A percentile compares a stretch with the other conserved stretches of the same genome.
Conservation (phyloP, 2,113 vertebrate species). For the Phrynosoma blainvillii region DNA sequence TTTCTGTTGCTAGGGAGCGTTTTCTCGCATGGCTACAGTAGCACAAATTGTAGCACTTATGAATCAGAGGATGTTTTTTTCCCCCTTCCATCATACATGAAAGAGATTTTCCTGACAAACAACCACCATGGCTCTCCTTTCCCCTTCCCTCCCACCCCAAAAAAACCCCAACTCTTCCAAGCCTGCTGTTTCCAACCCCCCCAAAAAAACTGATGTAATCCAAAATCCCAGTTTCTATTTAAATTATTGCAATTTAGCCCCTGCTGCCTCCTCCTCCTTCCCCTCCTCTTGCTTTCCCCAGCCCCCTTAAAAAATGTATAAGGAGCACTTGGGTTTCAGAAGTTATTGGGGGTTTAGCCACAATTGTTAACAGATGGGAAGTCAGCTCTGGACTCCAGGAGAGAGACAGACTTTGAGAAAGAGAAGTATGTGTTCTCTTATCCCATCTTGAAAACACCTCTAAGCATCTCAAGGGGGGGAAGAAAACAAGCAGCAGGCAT, state of each 20-base stretch:
- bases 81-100: not conserved
- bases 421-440: not conserved
- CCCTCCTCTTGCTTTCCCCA: too few species aligned
- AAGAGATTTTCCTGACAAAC: constrained; percentile 14
- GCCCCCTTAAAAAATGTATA: not conserved
- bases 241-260: not conserved
- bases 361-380: constrained; percentile 41
- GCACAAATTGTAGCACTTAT: constrained; percentile 25
- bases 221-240: not conserved
- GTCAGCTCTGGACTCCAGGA: not conserved
- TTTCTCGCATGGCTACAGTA: constrained; percentile 9
- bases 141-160: not conserved
- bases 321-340: constrained; percentile 19
- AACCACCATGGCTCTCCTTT: not conserved
- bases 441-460: not conserved
- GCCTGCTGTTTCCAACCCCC: not conserved
- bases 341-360: constrained; percentile 20
- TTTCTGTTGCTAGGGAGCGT: constrained; percentile 46
- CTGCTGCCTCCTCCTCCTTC: not conserved
- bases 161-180: not conserved
- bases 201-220: not conserved
- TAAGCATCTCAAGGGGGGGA: not conserved
- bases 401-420: not conserved
- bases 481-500: not conserved
- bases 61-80: constrained; percentile 12